Evolutionary conservation across 1,140 invertebrate genomes (phyloP).

Genomic region (Rhynchophorus ferrugineus): DNA sequence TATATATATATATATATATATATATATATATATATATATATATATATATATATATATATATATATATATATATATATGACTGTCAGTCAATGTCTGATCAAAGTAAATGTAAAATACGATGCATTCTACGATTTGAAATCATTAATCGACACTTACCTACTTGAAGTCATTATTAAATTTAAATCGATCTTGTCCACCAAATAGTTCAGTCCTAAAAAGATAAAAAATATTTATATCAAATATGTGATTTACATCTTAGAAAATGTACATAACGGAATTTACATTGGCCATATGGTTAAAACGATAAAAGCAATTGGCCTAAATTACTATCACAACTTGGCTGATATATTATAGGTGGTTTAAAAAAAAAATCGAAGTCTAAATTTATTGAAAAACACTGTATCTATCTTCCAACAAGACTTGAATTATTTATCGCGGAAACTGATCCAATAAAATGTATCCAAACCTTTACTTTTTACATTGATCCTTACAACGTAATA

Average conservation of each 20-base stretch:
- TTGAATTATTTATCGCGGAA: too few relatives aligned
- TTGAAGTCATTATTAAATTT: constrained; percentile 29
- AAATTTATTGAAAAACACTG: too few relatives aligned
- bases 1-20: too few relatives aligned
- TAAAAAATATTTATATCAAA: too few relatives aligned
- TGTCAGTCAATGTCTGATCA: too few relatives aligned
- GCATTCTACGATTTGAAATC: too few relatives aligned
- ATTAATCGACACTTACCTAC: constrained; percentile 31
- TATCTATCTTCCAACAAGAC: too few relatives aligned
- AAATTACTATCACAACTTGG: background rate
- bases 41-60: too few relatives aligned
- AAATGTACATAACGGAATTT: background rate
- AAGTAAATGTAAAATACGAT: too few relatives aligned
- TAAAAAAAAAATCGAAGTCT: background rate
- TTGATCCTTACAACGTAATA: background rate
- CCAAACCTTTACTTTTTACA: background rate
- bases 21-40: too few relatives aligned
- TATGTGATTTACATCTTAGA: background rate
- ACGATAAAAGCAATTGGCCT: constrained; percentile 1
- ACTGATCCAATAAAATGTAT: background rate
- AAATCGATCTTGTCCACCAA: background rate
- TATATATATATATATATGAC: too few relatives aligned
- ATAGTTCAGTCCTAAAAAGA: background rate
- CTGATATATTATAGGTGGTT: background rate
- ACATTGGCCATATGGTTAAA: constrained; percentile 4